These are phyloP conservation scores for Toxonevra muliebris DNA, from an alignment of 2,888 invertebrate genomes.

Conservation along the genomic window DNA sequence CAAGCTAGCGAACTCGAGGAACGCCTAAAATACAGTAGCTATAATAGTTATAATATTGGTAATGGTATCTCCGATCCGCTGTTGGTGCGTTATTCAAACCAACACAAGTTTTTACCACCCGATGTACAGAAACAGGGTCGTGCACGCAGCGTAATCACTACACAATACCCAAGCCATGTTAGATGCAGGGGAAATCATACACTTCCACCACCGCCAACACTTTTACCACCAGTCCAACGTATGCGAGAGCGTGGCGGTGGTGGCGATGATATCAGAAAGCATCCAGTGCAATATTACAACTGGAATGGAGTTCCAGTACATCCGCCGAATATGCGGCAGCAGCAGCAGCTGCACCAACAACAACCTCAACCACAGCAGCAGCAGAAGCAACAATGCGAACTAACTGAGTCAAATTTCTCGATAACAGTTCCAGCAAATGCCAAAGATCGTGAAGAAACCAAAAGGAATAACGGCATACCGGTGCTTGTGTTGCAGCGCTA, in stretches of 20 bases:
- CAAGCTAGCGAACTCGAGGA: too few relatives aligned
- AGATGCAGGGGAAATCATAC: not conserved
- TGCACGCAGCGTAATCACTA: not conserved
- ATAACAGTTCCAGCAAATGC: not conserved
- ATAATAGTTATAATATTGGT: too few relatives aligned
- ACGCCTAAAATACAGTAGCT: too few relatives aligned
- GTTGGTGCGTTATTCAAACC: too few relatives aligned
- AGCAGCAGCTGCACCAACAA: not conserved
- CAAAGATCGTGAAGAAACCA: not conserved
- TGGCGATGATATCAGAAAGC: too few relatives aligned
- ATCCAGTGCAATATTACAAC: too few relatives aligned
- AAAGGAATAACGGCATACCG: slow-evolving; percentile 45
- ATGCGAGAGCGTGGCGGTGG: too few relatives aligned
- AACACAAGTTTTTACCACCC: too few relatives aligned
- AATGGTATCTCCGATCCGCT: too few relatives aligned
- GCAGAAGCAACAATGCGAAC: not conserved
- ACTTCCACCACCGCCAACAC: not conserved
- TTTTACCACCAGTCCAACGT: not conserved
- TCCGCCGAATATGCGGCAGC: not conserved
- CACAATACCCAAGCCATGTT: not conserved
- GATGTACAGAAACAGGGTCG: too few relatives aligned
- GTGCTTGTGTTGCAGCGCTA: slow-evolving; percentile 53
- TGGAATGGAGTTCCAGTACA: not conserved
- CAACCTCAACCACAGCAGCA: not conserved
- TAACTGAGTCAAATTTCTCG: too few relatives aligned